Evolutionary conservation across 2,888 invertebrate genomes (phyloP), one percentile per base, ranked within the genome.

Genomic region (Thelaira solivaga): DNA sequence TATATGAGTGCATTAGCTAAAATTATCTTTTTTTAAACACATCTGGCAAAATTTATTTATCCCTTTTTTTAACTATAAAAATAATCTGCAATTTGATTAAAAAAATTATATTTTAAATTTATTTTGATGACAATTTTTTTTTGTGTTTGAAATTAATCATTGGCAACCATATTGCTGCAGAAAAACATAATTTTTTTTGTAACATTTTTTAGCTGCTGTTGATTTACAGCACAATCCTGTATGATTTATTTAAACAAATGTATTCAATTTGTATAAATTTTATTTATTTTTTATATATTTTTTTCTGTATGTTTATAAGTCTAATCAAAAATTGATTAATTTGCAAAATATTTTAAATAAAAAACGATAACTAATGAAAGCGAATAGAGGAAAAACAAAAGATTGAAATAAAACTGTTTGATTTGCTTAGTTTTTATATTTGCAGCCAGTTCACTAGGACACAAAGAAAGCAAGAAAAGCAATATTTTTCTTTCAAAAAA

Each of bases 261-360:
- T 34, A 11, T 34, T 34, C 20, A 34, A 34, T 22, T 34, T 53
- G 31, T 11, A 5, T n/a, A 20, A 2, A 31, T 34, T 20, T 20
- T 20, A 34, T 34, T 20, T 53, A 20, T 53, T 31, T 13, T 24
- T 26, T 57, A 5, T 34, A 3, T 7, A 5, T n/a, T n/a, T n/a
- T n/a, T n/a, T n/a, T n/a, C n/a, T 39, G 13, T 39, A 13, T 39
- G 6, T 6, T 5, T n/a, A n/a, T n/a, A n/a, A 26, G 24, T 24
- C 16, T 18, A 22, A 16, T 29, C 22, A 59, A 16, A 22, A 45
- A 64, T 39, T 64, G 55, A 72, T 64, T 62, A 72, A 72, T 72
- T 57, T 62, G 26, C 39, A n/a, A n/a, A n/a, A n/a, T n/a, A n/a
- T 61, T 71, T 71, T 62, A 36, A 47, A 62, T 31, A 31, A 39